Evolutionary conservation across 2,888 invertebrate species (phyloP), one percentile per base, ranked within the genome.

Genomic region (Bugulina stolonifera): DNA sequence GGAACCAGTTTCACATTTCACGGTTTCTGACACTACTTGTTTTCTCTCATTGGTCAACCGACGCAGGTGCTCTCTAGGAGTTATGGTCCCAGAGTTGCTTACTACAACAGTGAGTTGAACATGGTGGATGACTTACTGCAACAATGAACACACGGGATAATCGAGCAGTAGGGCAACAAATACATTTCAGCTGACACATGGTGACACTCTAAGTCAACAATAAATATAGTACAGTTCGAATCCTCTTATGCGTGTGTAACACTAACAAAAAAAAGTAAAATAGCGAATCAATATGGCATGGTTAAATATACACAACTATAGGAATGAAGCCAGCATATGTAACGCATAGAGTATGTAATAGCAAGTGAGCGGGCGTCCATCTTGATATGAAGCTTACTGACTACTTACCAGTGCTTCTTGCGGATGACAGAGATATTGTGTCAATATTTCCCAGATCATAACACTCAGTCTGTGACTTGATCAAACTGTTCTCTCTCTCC

Each of bases 401-500:
- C 1, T 27, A 27, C 64, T 5, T 25, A 64, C 64, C 64, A 64
- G 10, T 32, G 32, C 64, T 64, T 3, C 10, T 64, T 14, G 32
- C 32, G 14, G 64, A 64, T 3, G 32, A 14, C 10, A 64, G 5
- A 32, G 64, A 64, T 32, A 32, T 32, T 27, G 64, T 64, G 34
- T 64, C 64, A 18, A 5, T 43, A 32, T 27, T 27, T 10, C 64
- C 64, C 1, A 25, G 64, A 18, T 43, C 43, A 43, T 10, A 43
- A 5, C 18, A 10, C 18, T 64, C 64, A 64, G 64, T 27, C 64
- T 64, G 22, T 22, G 64, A 64, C 32, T 27, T 64, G 14, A 64
- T 64, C 25, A 25, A 64, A 34, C 27, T 64, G 14, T 64, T 27
- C 70, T 81, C 81, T 71, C 79, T 72, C 73, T 77, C 71, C 69